Evolutionary conservation across 1,140 invertebrate species (phyloP).

Genomic region (Riptortus pedestris): DNA sequence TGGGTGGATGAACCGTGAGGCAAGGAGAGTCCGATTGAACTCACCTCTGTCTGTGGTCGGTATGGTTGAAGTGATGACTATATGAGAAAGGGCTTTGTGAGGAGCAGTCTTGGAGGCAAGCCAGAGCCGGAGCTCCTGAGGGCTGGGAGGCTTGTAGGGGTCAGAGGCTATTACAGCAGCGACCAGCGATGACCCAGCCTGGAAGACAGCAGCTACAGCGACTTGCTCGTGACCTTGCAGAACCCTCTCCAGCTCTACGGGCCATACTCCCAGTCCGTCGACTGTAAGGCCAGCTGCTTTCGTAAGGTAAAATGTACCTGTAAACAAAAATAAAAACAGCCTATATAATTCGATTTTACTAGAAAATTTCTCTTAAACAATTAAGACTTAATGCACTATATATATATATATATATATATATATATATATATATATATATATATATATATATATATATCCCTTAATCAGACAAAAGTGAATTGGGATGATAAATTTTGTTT

Average conservation of each 20-base stretch:
- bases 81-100: neutral
- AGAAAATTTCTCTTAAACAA: too few species aligned
- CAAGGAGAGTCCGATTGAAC: neutral
- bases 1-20: neutral
- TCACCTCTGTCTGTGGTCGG: neutral
- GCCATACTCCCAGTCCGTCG: neutral
- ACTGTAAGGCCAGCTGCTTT: neutral
- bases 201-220: neutral
- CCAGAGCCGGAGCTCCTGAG: neutral
- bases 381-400: too few species aligned
- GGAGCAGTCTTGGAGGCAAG: neutral
- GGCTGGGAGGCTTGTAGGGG: neutral
- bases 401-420: too few species aligned
- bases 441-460: too few species aligned
- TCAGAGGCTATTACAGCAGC: neutral
- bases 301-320: constrained; percentile 2
- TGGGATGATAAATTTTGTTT: too few species aligned
- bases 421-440: too few species aligned
- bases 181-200: neutral
- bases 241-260: neutral
- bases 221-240: neutral
- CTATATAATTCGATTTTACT: too few species aligned
- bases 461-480: too few species aligned
- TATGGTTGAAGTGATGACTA: neutral
- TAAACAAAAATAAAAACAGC: too few species aligned